Evolutionary conservation across 2,797 vertebrate species (phyloP).

Genomic region (Gorsachius magnificus): DNA sequence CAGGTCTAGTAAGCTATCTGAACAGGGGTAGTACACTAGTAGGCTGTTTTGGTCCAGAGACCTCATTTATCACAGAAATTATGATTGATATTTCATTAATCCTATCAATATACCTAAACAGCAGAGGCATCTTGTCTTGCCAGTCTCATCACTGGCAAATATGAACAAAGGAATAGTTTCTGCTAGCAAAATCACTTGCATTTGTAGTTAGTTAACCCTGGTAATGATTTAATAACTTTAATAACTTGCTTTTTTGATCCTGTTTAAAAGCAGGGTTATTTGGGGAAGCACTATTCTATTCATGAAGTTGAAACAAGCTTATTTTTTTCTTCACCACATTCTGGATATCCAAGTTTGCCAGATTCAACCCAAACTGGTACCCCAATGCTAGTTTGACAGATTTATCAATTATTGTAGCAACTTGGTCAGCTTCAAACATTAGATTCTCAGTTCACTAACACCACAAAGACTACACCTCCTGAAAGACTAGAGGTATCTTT

Average conservation of each 20-base stretch:
- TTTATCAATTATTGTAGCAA: neutral
- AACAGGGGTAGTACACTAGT: neutral
- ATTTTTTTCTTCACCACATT: neutral
- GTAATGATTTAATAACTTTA: neutral
- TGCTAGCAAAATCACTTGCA: neutral
- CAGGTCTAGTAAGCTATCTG: neutral
- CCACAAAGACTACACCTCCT: neutral
- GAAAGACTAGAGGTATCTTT: neutral
- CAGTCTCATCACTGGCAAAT: neutral
- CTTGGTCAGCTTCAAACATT: neutral
- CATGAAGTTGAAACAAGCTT: neutral
- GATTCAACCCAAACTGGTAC: neutral
- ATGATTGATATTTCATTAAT: neutral
- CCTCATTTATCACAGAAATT: neutral
- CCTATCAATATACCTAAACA: neutral
- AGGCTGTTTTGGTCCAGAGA: neutral
- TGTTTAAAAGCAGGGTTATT: neutral
- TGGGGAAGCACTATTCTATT: neutral
- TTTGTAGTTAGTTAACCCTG: neutral
- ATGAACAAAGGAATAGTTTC: neutral
- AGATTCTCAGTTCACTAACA: neutral
- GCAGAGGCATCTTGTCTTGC: neutral
- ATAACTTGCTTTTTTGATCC: neutral
- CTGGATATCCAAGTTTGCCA: neutral
- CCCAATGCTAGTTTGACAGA: neutral